phyloP scores from a whole-genome alignment of 2,888 invertebrate species.

The Blomia tropicalis region DNA sequence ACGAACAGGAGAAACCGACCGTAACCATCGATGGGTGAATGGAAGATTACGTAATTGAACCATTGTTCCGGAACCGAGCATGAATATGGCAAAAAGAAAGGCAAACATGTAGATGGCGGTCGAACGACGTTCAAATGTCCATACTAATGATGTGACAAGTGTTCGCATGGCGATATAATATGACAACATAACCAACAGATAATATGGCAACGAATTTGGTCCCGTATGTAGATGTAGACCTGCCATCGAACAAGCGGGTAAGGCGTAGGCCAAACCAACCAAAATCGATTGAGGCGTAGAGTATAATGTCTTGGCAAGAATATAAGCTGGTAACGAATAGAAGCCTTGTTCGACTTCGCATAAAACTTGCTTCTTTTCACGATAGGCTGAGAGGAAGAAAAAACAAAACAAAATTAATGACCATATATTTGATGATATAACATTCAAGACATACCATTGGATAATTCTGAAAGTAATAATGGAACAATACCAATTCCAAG shows the following conservation, averaged over 20 bases:
- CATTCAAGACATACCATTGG: constrained; percentile 33
- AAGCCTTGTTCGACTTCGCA: constrained; percentile 58
- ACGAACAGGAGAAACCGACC: constrained; percentile 50
- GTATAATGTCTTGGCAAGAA: constrained; percentile 61
- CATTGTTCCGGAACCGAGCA: constrained; percentile 46
- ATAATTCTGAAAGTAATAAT: constrained; percentile 44
- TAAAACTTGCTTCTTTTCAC: constrained; percentile 21
- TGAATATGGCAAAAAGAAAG: constrained; percentile 45
- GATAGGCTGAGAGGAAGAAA: constrained; percentile 13
- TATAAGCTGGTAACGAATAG: constrained; percentile 60
- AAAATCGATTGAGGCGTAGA: constrained; percentile 60
- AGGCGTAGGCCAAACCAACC: constrained; percentile 64
- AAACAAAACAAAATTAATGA: too few relatives aligned
- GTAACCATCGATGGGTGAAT: constrained; percentile 45
- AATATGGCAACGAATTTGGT: constrained; percentile 27
- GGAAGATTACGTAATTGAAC: constrained; percentile 53
- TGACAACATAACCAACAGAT: constrained; percentile 35
- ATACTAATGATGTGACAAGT: constrained; percentile 46
- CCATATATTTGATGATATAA: too few relatives aligned
- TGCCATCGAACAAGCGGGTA: constrained; percentile 49
- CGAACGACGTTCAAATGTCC: constrained; percentile 49
- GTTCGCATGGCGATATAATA: constrained; percentile 35
- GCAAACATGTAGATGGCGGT: constrained; percentile 45
- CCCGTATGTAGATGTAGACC: constrained; percentile 32
- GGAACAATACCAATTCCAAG: constrained; percentile 65